Percentiles rank a stretch among this genome's conserved stretches.
phyloP scores from a whole-genome alignment of 2,797 vertebrate species.

The Arnoldichthys spilopterus region DNA sequence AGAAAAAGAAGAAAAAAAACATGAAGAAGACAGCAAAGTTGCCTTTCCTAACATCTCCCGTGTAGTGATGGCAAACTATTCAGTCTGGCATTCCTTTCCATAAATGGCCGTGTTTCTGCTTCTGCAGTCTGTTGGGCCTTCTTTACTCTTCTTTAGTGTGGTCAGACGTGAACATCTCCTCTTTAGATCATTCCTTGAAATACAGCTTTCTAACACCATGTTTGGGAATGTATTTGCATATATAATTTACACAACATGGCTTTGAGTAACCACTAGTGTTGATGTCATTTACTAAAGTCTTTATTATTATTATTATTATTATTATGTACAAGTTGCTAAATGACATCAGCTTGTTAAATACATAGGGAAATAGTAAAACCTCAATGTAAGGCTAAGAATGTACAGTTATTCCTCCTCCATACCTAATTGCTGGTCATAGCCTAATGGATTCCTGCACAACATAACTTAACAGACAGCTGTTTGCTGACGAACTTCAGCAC shows the following conservation, averaged over 20 bases:
- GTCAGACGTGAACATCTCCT: conserved; percentile 28
- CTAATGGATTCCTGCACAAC: background rate
- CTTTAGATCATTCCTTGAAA: conserved; percentile 36
- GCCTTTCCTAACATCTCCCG: background rate
- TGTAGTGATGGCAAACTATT: conserved; percentile 29
- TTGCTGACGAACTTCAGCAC: background rate
- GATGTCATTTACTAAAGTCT: no score
- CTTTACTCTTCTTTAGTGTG: conserved; percentile 17
- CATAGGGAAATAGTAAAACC: no score
- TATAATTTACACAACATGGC: background rate
- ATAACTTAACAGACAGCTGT: background rate
- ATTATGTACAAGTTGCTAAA: no score
- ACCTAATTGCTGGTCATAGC: background rate
- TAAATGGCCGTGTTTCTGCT: conserved; percentile 51
- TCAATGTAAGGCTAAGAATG: no score
- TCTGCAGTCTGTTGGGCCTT: conserved; percentile 6
- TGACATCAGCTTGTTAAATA: no score
- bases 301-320: no score
- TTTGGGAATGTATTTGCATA: background rate
- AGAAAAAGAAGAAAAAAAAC: background rate
- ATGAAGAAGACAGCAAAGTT: no score
- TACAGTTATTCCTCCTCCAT: no score
- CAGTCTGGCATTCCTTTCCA: conserved; percentile 49
- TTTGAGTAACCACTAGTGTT: no score
- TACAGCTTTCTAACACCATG: conserved; percentile 19